Evolutionary conservation across 2,797 vertebrate species (phyloP), one percentile per base, ranked within the genome.

Genomic region (Cynopterus sphinx): DNA sequence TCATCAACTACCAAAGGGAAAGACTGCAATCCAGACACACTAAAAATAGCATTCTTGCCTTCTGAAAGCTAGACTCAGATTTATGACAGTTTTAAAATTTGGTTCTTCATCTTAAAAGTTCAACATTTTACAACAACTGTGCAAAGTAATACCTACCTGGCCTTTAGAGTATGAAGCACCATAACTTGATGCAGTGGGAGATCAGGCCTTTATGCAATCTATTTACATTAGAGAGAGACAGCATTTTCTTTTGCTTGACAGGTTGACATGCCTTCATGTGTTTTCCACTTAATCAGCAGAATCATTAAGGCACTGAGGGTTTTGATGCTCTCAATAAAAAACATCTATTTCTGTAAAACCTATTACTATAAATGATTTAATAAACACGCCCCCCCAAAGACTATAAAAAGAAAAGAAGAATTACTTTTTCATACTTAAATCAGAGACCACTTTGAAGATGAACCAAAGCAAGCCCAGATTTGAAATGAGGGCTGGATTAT

Each of bases 1-100:
- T 97, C 97, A 96, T 95, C 97, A 96, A 88, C 96, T 94, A 97
- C 95, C 97, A 96, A 97, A 97, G 96, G 94, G 92, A 96, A 97
- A 97, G 96, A 86, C 93, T 89, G 92, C 94, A 92, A 97, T 95
- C 95, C 94, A 87, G 97, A 97, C 87, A 53, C 96, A 82, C 97
- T 97, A 97, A 98, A 97, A 98, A 97, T 97, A 97, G 97, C 88
- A 90, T 96, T 96, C 96, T 90, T 97, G 97, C 96, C 95, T 97
- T 94, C 94, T 96, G 88, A 97, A 97, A 97, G 97, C 97, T 94
- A 97, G 95, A 92, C 96, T 95, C 92, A 92, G 97, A 97, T 97
- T 98, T 97, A 97, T 97, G 97, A 96, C 96, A 96, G 96, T 96
- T 98, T 98, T 96, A 96, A 96, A 98, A 90, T 96, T 92, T 97